A percentile compares a stretch with the other conserved stretches of the same genome.
Evolutionary conservation across 2,113 vertebrate species (phyloP).

Genomic region (Panthera uncia): DNA sequence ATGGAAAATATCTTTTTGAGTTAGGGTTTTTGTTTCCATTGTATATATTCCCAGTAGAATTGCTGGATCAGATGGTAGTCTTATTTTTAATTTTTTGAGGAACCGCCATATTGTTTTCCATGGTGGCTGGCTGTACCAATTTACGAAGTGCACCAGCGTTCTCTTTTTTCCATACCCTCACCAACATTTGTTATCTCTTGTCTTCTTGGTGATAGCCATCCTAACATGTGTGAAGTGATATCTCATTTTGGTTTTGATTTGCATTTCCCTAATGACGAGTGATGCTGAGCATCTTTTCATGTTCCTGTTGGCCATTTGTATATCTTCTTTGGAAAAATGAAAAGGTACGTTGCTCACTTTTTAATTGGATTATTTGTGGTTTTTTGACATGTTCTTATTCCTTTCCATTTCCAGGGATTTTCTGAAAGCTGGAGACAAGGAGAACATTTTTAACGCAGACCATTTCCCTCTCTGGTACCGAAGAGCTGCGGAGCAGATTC

Average conservation of each 20-base stretch:
- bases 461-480: constrained; percentile 99
- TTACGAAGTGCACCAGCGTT: neutral
- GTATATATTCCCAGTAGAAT: neutral
- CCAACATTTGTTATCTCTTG: neutral
- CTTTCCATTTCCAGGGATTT: constrained; percentile 94
- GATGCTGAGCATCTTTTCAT: neutral
- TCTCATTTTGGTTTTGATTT: neutral
- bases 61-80: neutral
- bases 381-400: constrained; percentile 54
- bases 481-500: constrained; percentile 97
- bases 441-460: constrained; percentile 98
- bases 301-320: neutral
- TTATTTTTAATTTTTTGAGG: neutral
- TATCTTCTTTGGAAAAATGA: neutral
- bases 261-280: neutral
- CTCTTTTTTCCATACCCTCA: neutral
- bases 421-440: constrained; percentile 96
- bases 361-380: neutral
- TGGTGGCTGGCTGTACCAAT: neutral
- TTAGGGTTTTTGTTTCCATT: neutral
- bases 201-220: neutral
- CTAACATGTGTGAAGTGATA: neutral
- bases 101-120: neutral
- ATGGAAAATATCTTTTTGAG: neutral
- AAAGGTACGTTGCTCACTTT: neutral